A percentile compares a stretch with the other conserved stretches of the same genome.
Conservation (phyloP, 2,888 invertebrate species). For the Hyposoter didymator region DNA sequence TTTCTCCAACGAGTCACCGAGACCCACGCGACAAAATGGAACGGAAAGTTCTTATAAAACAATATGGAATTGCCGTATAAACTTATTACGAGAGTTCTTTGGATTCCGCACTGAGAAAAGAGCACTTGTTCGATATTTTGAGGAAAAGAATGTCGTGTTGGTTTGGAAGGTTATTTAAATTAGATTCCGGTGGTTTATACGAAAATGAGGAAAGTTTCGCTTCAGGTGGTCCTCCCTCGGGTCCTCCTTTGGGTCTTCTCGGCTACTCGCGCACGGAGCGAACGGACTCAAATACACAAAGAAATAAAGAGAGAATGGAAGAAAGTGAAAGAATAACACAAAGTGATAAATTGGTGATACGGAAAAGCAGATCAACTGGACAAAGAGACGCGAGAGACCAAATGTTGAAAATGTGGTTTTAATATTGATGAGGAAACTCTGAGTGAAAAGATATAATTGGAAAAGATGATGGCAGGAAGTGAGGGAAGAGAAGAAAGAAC, state of each 20-base stretch:
- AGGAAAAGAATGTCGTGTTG: not conserved
- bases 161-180: not conserved
- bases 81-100: not conserved
- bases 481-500: conserved; percentile 24
- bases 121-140: not conserved
- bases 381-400: conserved; percentile 20
- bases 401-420: conserved; percentile 19
- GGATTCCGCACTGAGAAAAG: not conserved
- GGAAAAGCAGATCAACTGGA: not conserved
- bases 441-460: conserved; percentile 9
- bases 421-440: conserved; percentile 51
- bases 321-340: not conserved
- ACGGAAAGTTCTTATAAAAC: not conserved
- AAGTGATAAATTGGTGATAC: conserved; percentile 5
- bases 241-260: not conserved
- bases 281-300: not conserved
- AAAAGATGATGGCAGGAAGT: conserved; percentile 31
- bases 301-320: not conserved
- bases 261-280: not conserved
- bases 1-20: conserved; percentile 3
- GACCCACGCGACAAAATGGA: not conserved
- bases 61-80: not conserved
- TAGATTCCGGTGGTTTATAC: not conserved
- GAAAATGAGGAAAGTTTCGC: conserved; percentile 1
- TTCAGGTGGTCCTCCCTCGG: not conserved